Evolutionary conservation across 2,113 vertebrate genomes (phyloP).

Genomic region (Osmerus eperlanus): DNA sequence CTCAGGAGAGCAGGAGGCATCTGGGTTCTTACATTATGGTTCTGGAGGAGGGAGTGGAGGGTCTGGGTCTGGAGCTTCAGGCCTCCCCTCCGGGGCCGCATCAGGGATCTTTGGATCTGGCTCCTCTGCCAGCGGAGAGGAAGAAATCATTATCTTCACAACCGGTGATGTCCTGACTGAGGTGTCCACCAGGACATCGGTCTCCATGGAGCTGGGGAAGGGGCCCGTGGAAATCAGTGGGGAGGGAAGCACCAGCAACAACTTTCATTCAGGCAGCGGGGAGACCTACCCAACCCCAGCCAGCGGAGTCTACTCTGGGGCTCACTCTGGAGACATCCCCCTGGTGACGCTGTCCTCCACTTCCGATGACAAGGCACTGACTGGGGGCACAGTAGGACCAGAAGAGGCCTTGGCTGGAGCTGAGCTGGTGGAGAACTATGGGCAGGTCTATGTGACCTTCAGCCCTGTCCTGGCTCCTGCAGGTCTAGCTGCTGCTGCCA

Average conservation of each 20-base stretch:
- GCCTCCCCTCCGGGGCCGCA: slow-evolving; percentile 59
- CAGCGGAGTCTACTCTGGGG: slow-evolving; percentile 37
- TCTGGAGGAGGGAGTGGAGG: slow-evolving; percentile 41
- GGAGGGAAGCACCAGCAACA: slow-evolving; percentile 45
- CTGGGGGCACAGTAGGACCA: slow-evolving; percentile 39
- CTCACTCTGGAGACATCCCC: slow-evolving; percentile 56
- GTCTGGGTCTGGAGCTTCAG: slow-evolving; percentile 60
- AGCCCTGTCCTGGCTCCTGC: slow-evolving; percentile 20
- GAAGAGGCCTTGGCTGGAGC: slow-evolving; percentile 46
- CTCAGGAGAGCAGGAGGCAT: slow-evolving; percentile 76
- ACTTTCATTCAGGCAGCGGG: slow-evolving; percentile 58
- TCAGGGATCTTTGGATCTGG: slow-evolving; percentile 58
- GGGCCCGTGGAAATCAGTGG: slow-evolving; percentile 59
- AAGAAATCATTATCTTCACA: slow-evolving; percentile 64
- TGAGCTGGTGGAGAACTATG: slow-evolving; percentile 43
- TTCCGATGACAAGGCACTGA: slow-evolving; percentile 54
- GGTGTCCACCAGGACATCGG: slow-evolving; percentile 57
- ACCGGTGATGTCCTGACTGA: slow-evolving; percentile 67
- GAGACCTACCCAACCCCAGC: slow-evolving; percentile 32
- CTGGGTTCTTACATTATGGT: slow-evolving; percentile 69
- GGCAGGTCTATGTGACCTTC: slow-evolving; percentile 12
- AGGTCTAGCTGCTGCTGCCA: slow-evolving; percentile 39
- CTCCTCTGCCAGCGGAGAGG: slow-evolving; percentile 66
- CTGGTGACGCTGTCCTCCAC: slow-evolving; percentile 53
- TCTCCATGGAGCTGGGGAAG: slow-evolving; percentile 73